Evolutionary conservation across 2,888 invertebrate genomes (phyloP).

Genomic region (Eretmocerus hayati): DNA sequence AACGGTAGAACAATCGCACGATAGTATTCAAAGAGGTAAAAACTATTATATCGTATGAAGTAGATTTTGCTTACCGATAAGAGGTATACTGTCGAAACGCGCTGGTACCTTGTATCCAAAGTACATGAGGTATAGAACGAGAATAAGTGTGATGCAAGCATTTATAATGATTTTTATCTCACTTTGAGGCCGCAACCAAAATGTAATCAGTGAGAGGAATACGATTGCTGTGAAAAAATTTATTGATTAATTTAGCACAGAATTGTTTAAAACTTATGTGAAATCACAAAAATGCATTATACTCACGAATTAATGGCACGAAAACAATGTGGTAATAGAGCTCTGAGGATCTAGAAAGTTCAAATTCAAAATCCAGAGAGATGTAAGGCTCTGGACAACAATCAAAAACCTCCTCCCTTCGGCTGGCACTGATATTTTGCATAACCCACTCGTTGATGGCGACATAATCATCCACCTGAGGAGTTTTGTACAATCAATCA

Average conservation of each 20-base stretch:
- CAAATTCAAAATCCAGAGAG: conserved; percentile 50
- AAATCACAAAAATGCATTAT: not conserved
- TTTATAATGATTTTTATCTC: conserved; percentile 60
- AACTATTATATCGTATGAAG: too few species aligned
- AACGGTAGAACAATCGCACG: too few species aligned
- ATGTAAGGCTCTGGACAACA: conserved; percentile 56
- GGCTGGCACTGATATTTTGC: conserved; percentile 41
- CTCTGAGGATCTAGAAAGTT: conserved; percentile 52
- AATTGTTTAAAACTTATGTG: too few species aligned
- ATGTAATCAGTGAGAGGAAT: conserved; percentile 54
- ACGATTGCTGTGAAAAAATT: conserved; percentile 51
- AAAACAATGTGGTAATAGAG: conserved; percentile 57
- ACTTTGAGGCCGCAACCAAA: conserved; percentile 61
- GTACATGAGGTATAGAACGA: conserved; percentile 58
- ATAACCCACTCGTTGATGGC: conserved; percentile 46
- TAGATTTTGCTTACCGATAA: conserved; percentile 49
- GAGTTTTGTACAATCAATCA: too few species aligned
- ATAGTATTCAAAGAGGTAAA: too few species aligned
- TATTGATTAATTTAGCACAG: too few species aligned
- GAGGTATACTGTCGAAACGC: conserved; percentile 51
- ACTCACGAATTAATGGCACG: conserved; percentile 55
- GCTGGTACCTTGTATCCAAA: conserved; percentile 56
- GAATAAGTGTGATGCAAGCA: conserved; percentile 54
- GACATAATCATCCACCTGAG: conserved; percentile 18
- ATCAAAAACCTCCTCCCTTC: conserved; percentile 45